phyloP scores from a whole-genome alignment of 2,113 vertebrate species.

The Chaetura pelagica region DNA sequence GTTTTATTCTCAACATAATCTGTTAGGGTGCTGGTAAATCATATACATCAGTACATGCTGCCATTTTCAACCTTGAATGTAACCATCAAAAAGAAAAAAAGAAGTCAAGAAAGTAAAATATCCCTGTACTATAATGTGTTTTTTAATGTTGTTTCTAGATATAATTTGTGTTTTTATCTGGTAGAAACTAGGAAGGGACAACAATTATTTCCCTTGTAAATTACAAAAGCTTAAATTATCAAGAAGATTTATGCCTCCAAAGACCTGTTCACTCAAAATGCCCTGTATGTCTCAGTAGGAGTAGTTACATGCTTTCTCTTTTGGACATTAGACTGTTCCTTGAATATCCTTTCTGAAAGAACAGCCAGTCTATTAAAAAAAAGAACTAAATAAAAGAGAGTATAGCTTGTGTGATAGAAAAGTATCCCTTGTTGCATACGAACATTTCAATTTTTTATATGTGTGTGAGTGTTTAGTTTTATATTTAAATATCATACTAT shows the following conservation, averaged over 20 bases:
- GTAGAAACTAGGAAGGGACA: background rate
- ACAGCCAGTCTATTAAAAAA: background rate
- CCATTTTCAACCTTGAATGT: background rate
- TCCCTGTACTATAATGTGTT: background rate
- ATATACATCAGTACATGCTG: background rate
- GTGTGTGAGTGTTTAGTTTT: background rate
- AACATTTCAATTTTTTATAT: background rate
- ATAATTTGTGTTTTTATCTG: conserved; percentile 5
- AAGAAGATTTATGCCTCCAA: background rate
- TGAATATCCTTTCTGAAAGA: background rate
- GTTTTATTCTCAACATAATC: background rate
- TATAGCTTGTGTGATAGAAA: background rate
- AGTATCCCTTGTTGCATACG: background rate
- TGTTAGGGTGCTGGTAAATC: background rate
- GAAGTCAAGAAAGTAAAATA: background rate
- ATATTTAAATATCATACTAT: background rate
- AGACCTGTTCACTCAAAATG: background rate
- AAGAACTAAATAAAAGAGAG: background rate
- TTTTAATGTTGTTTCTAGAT: background rate
- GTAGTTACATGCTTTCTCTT: background rate
- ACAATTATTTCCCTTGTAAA: conserved; percentile 17
- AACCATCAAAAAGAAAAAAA: background rate
- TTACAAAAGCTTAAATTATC: background rate
- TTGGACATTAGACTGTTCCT: background rate
- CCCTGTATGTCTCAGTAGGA: background rate